Conservation (phyloP, 1,140 invertebrate species). For the Drosophila repletoides region DNA sequence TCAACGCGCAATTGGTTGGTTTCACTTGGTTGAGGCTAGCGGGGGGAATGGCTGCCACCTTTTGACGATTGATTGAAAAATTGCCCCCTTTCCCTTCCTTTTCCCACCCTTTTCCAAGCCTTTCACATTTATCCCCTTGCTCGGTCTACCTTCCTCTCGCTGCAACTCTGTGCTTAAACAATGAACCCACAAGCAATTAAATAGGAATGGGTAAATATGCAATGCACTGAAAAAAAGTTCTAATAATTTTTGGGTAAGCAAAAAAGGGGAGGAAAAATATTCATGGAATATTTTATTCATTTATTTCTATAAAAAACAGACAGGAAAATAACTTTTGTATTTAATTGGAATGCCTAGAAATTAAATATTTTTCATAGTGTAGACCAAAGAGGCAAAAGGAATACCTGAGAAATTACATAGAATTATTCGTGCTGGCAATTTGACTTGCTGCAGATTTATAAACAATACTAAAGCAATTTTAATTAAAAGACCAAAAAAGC, state of each 20-base stretch:
- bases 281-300: too few species aligned
- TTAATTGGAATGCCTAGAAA: too few species aligned
- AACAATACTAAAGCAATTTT: too few species aligned
- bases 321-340: background rate
- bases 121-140: too few species aligned
- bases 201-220: background rate
- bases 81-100: background rate
- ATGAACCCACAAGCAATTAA: constrained; percentile 1
- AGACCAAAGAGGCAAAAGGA: background rate
- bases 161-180: background rate
- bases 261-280: too few species aligned
- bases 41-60: too few species aligned
- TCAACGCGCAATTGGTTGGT: constrained; percentile 28
- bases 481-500: too few species aligned
- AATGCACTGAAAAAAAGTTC: background rate
- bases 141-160: background rate
- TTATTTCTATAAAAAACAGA: too few species aligned
- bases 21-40: constrained; percentile 18
- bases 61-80: constrained; percentile 31
- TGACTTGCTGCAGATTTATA: too few species aligned
- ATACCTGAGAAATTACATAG: background rate
- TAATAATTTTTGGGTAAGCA: too few species aligned
- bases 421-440: background rate
- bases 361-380: too few species aligned
- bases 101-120: background rate